These are phyloP conservation scores for Diadema setosum DNA, from an alignment of 35 echinoderm and acorn worm genomes.

Conservation along the genomic window DNA sequence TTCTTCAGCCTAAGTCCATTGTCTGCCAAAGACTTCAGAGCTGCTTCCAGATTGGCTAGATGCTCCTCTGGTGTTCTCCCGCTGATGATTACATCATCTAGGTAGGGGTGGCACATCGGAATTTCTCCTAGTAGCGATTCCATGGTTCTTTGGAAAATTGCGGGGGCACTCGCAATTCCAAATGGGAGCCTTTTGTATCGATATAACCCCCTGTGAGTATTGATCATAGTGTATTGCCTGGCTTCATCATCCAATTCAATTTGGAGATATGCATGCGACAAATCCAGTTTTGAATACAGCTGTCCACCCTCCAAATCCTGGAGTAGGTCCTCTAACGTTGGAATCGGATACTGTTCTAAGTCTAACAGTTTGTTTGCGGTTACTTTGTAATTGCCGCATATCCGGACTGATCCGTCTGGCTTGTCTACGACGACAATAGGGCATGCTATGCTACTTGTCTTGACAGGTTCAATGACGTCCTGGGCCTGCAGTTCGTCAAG, in stretches of 20 bases:
- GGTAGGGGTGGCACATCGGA: slow-evolving; percentile 21
- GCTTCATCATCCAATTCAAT: slow-evolving; percentile 49
- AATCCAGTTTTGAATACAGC: slow-evolving; percentile 35
- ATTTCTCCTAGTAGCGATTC: slow-evolving; percentile 41
- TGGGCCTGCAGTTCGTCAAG: slow-evolving; percentile 22
- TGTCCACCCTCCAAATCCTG: slow-evolving; percentile 45
- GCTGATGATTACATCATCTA: slow-evolving; percentile 68
- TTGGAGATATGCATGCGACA: slow-evolving; percentile 63
- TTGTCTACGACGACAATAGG: slow-evolving; percentile 46
- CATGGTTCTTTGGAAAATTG: slow-evolving; percentile 52
- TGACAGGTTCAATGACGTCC: slow-evolving; percentile 42
- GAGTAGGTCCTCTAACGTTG: slow-evolving; percentile 50
- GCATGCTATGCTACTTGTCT: slow-evolving; percentile 25
- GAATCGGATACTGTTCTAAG: slow-evolving; percentile 43
- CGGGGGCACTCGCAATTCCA: slow-evolving; percentile 58
- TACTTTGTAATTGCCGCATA: slow-evolving; percentile 63
- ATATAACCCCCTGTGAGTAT: slow-evolving; percentile 61
- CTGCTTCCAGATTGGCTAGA: slow-evolving; percentile 9
- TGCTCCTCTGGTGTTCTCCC: slow-evolving; percentile 42
- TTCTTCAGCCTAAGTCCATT: slow-evolving; percentile 24
- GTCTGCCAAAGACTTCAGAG: slow-evolving; percentile 27
- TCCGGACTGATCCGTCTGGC: slow-evolving; percentile 11
- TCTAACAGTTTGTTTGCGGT: slow-evolving; percentile 58
- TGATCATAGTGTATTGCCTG: slow-evolving; percentile 42
- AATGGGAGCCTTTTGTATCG: slow-evolving; percentile 63